Base-by-base conservation (phyloP, 2,888 invertebrate genomes). In the Aphodius sticticus region DNA sequence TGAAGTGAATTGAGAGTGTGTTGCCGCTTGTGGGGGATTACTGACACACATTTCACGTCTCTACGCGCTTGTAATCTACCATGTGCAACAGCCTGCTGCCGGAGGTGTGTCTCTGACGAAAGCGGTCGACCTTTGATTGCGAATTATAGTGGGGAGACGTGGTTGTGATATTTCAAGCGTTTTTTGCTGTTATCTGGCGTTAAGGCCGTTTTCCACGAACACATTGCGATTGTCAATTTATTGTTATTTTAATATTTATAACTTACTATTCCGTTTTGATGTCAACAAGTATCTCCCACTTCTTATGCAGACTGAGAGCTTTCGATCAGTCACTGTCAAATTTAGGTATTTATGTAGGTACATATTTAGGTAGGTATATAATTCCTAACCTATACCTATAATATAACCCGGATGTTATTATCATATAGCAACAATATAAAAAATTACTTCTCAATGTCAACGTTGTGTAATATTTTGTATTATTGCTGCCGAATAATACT, bases 41-140 rank as follows among this genome's bases (percentile, higher is more conserved):
- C 53, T 53, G 53, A 53, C 53, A 53, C 12, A 53, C 53, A 53
- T 53, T 53, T 53, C 53, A 53, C 53, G 53, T 9, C 53, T 53
- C 53, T 12, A 53, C 53, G 53, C 53, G 53, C 53, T 53, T 53
- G 53, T 74, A 37, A 74, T 74, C 74, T 36, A 37, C 15, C 69
- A 69, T 76, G 76, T 69, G 69, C 53, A 78, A 78, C 70, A 70
- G 16, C 14, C 71, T 69, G 74, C 69, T 78, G 72, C 70, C 77
- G 79, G 79, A 79, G 79, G 79, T 79, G 79, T 79, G 79, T 79
- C 79, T 77, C 77, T 79, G 79, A 79, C 79, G 79, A 77, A 78
- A 77, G 79, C 79, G 37, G 79, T 72, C 74, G 79, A 69, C 79
- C 79, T 79, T 69, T 71, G 79, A 69, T 74, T 79, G 74, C 74